These are phyloP conservation scores for Acronicta alni DNA, from an alignment of 2,888 invertebrate genomes.

Conservation along the genomic window DNA sequence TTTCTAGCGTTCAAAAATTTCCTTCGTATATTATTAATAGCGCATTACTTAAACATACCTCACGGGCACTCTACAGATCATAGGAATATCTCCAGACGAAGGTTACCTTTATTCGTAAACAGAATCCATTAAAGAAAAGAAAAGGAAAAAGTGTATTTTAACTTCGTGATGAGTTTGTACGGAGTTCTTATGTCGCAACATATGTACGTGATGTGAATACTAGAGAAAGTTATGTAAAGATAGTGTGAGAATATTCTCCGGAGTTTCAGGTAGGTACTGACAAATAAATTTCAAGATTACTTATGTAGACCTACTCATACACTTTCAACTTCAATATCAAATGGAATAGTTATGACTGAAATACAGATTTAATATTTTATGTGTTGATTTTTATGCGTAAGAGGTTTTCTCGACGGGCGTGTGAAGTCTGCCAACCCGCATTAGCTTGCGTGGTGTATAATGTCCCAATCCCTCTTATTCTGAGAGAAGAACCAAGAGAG, in stretches of 20 bases:
- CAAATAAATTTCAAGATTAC: background rate
- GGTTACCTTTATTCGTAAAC: slow-evolving; percentile 4
- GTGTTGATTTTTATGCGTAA: too few species aligned
- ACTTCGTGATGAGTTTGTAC: slow-evolving; percentile 20
- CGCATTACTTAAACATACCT: too few species aligned
- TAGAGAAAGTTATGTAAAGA: slow-evolving; percentile 1
- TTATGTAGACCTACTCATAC: background rate
- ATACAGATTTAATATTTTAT: too few species aligned
- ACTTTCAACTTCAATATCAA: too few species aligned
- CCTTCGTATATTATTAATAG: too few species aligned
- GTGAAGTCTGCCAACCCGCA: too few species aligned
- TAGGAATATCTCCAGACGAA: background rate
- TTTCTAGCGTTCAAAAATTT: too few species aligned
- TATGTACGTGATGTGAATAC: slow-evolving; percentile 2
- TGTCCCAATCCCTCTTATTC: too few species aligned
- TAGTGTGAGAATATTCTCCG: slow-evolving; percentile 4
- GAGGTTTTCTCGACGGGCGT: too few species aligned
- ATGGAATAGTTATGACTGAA: too few species aligned
- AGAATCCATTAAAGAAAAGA: slow-evolving; percentile 31
- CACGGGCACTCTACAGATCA: background rate
- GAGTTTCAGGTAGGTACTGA: slow-evolving; percentile 3
- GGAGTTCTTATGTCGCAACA: slow-evolving; percentile 13
- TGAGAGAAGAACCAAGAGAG: too few species aligned
- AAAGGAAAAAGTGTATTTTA: slow-evolving; percentile 19
- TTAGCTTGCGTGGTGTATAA: too few species aligned